Base-by-base conservation (phyloP, 2,797 vertebrate genomes). In the Botia kubotai region DNA sequence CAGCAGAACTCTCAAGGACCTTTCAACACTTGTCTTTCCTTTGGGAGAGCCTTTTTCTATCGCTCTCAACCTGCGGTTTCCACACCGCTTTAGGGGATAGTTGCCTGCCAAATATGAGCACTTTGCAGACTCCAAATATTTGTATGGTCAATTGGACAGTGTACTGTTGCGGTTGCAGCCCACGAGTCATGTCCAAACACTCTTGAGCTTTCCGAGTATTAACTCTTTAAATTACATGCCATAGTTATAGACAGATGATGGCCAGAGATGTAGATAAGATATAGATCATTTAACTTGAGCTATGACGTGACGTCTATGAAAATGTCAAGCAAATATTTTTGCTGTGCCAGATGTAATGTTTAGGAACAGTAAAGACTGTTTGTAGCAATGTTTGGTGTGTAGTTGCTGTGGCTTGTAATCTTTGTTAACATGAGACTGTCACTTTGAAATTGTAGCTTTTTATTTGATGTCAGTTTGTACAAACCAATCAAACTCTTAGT, bases 61-160 rank as follows among this genome's bases (percentile, higher is more conserved):
- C 88, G 88, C 89, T 91, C 91, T 90, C 88, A 92, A 92, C 88
- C 90, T 93, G 89, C 81, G 88, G 91, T 89, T 93, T 87, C 82
- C 84, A 88, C 71, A 77, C 88, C 85, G 79, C 89, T 91, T 91
- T 88, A 89, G 88, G 90, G 85, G 84, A 84, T 86, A 87, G 71
- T 76, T 82, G 83, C 66, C 91, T 90, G 91, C 91, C 90, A 92
- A 93, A 88, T 90, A 91, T 90, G 88, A 80, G 86, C 86, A 89
- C 82, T 87, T 84, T 88, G 77, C 82, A 66, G 70, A 89, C 87
- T 92, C 88, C 88, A 93, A 93, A 93, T 93, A 93, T 93, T 92
- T 92, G 89, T 90, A 88, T 87, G 89, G 88, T 92, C 88, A 91
- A 89, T 87, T 92, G 91, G 90, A 92, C 87, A 89, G 88, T 86